These are phyloP conservation scores for Cynoglossus semilaevis DNA, from an alignment of 2,113 vertebrate species.

Conservation along the genomic window DNA sequence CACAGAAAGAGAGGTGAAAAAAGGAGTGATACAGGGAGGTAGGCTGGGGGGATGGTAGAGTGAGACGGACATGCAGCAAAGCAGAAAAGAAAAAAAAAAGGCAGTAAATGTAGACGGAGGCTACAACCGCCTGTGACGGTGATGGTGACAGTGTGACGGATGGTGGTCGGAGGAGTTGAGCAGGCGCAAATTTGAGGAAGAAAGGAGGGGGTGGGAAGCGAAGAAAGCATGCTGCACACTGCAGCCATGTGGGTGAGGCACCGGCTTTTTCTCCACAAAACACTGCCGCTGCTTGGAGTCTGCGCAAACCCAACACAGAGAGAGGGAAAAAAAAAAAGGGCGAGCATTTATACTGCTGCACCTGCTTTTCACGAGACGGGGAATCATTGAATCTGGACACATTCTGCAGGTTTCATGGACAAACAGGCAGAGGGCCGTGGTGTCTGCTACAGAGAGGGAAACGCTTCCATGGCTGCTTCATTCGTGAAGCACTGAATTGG, in stretches of 20 bases:
- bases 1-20: neutral
- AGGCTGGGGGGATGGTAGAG: constrained; percentile 36
- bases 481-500: constrained; percentile 40
- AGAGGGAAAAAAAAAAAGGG: constrained; percentile 2
- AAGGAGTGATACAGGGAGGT: constrained; percentile 8
- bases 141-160: constrained; percentile 27
- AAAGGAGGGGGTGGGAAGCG: constrained; percentile 9
- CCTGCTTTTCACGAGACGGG: constrained; percentile 30
- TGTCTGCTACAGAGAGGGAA: constrained; percentile 13
- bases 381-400: constrained; percentile 38
- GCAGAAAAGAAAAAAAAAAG: constrained; percentile 5
- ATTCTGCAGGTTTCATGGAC: constrained; percentile 18
- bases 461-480: constrained; percentile 4
- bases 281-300: constrained; percentile 22
- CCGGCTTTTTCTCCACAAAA: constrained; percentile 46
- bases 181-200: constrained; percentile 14
- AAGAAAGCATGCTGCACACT: constrained; percentile 52
- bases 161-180: constrained; percentile 21
- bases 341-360: constrained; percentile 26
- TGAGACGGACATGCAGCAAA: constrained; percentile 39
- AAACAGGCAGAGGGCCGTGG: constrained; percentile 35
- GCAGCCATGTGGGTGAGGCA: constrained; percentile 76
- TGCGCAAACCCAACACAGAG: constrained; percentile 8
- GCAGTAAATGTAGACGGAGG: constrained; percentile 2
- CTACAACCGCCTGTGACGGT: constrained; percentile 7